Evolutionary conservation across 1,140 invertebrate species (phyloP).

Genomic region (Hylyphantes graminicola): DNA sequence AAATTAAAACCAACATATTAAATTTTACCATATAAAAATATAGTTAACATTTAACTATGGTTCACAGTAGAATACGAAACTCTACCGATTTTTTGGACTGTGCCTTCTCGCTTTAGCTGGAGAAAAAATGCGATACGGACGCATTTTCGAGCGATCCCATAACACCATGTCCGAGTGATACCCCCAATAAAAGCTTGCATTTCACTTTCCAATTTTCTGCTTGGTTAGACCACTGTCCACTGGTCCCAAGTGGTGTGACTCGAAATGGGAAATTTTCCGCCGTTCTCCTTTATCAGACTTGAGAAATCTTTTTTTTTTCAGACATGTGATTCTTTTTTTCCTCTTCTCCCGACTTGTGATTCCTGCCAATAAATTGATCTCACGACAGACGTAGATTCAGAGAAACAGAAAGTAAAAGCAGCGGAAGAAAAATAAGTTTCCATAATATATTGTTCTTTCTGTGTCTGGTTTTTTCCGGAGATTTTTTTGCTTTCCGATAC

Average conservation of each 20-base stretch:
- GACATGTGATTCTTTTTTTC: too few relatives aligned
- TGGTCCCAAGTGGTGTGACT: conserved; percentile 42
- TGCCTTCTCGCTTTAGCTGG: too few relatives aligned
- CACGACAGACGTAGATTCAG: not conserved
- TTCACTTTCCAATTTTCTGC: conserved; percentile 48
- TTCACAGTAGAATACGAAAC: too few relatives aligned
- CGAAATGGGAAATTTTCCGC: conserved; percentile 49
- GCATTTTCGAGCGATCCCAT: too few relatives aligned
- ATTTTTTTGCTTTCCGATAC: conserved; percentile 17
- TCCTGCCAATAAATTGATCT: conserved; percentile 54
- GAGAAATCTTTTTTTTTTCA: not conserved
- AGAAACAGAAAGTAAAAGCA: not conserved
- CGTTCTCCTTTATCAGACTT: not conserved
- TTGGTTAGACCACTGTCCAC: conserved; percentile 54
- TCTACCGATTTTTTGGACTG: too few relatives aligned
- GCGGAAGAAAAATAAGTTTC: conserved; percentile 5
- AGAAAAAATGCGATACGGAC: too few relatives aligned
- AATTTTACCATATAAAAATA: too few relatives aligned
- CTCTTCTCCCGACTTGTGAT: conserved; percentile 4
- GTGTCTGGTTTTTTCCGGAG: not conserved
- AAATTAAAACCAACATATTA: too few relatives aligned
- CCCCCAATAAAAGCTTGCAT: not conserved
- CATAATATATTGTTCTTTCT: conserved; percentile 6
- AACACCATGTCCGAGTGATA: not conserved
- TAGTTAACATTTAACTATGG: not conserved